Base-by-base conservation (phyloP, 2,797 vertebrate species). In the Hipposideros larvatus region DNA sequence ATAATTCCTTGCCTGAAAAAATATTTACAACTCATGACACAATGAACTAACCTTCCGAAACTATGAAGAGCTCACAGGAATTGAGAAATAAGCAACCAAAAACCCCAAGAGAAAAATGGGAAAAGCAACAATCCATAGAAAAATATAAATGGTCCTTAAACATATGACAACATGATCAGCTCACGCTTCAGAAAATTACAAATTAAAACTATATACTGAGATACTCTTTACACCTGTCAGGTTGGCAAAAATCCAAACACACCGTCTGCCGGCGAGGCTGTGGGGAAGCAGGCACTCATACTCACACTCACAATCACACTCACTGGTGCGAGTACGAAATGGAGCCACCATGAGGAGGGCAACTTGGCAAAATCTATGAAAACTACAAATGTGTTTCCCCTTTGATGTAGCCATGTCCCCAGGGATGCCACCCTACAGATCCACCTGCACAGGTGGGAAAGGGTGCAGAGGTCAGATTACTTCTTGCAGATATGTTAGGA, bases 21-120 rank as follows among this genome's bases (percentile, higher is more conserved):
- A 88, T 78, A 66, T 28, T 46, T 90, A 46, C 16, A 77, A 77
- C n/a, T 87, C 41, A 13, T 74, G 84, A 94, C 34, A 61, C 46
- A 80, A 83, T 13, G 14, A 84, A 93, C 63, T 51, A 93, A 93
- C 15, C 53, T 90, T 77, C 65, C 55, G 46, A 88, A 97, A 93
- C 37, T 28, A 75, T 11, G 79, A 75, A 89, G 24, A 82, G 22
- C 41, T 79, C 65, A 83, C 6, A 66, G 51, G 82, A 86, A 78
- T 13, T 80, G 34, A 95, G 37, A 71, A 84, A 83, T 57, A 83
- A 73, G 11, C 37, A 94, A 55, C 19, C 48, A 66, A 51, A 28
- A 91, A 55, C 24, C 24, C 37, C 75, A 80, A 43, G 31, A 70
- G 24, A 74, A 89, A 93, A 86, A 73, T 10, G 21, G 41, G 28